Percentiles rank a stretch among this genome's conserved stretches.
These are phyloP conservation scores for Aratinga solstitialis DNA, from an alignment of 2,797 vertebrate species.

Conservation along the genomic window DNA sequence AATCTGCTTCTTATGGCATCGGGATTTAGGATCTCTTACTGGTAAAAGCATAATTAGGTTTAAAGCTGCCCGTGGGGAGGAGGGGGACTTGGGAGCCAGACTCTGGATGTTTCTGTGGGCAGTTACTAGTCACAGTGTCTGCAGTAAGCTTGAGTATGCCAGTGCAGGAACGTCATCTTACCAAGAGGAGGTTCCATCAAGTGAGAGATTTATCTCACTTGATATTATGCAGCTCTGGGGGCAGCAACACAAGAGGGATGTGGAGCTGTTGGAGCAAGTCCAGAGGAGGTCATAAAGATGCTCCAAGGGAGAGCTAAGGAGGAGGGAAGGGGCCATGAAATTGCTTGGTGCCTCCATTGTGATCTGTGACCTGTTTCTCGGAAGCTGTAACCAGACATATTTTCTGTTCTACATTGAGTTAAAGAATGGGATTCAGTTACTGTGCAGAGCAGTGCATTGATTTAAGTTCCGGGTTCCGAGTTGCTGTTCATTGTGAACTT, in stretches of 20 bases:
- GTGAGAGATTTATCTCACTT: neutral
- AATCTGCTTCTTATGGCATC: neutral
- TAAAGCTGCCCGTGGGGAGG: neutral
- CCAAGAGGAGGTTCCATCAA: neutral
- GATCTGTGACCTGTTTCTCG: neutral
- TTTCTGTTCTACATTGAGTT: neutral
- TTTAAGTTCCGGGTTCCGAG: neutral
- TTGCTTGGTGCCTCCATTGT: neutral
- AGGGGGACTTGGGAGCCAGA: neutral
- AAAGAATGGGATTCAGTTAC: neutral
- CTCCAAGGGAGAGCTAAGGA: neutral
- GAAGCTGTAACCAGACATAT: neutral
- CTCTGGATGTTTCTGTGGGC: neutral
- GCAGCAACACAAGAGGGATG: neutral
- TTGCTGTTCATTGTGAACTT: neutral
- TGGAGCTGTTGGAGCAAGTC: neutral
- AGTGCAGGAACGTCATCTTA: neutral
- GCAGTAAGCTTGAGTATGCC: neutral
- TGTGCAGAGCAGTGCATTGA: neutral
- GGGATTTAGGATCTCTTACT: neutral
- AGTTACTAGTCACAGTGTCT: neutral
- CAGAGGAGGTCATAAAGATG: neutral
- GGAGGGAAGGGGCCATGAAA: neutral
- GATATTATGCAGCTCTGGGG: neutral
- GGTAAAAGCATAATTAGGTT: neutral